Conservation (phyloP, 2,888 invertebrate genomes). For the Eupithecia vulgata region DNA sequence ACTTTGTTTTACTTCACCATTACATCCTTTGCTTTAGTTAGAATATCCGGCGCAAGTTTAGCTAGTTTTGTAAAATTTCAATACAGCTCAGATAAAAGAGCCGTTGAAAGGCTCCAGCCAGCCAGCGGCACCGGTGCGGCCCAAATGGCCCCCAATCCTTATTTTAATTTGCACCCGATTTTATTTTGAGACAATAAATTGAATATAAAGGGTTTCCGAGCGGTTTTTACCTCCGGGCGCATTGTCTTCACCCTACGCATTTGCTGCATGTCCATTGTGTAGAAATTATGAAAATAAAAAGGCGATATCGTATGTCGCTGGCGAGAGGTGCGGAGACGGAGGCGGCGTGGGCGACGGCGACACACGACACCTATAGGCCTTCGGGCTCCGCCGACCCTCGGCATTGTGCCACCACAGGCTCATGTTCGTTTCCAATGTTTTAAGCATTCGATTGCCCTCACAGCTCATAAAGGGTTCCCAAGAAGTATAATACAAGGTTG, state of each 20-base stretch:
- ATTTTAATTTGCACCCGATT: slow-evolving; percentile 84
- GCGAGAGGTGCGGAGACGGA: slow-evolving; percentile 62
- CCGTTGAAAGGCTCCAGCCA: slow-evolving; percentile 54
- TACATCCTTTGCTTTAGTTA: slow-evolving; percentile 35
- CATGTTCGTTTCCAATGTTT: slow-evolving; percentile 81
- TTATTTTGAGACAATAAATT: slow-evolving; percentile 82
- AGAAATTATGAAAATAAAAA: slow-evolving; percentile 82
- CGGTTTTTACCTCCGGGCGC: slow-evolving; percentile 80
- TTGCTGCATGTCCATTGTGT: slow-evolving; percentile 75
- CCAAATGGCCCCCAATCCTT: slow-evolving; percentile 59
- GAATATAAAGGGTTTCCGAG: slow-evolving; percentile 81
- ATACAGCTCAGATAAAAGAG: slow-evolving; percentile 52
- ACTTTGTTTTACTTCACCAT: slow-evolving; percentile 35
- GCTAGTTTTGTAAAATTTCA: slow-evolving; percentile 28
- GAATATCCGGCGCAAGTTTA: slow-evolving; percentile 23
- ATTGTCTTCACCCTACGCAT: slow-evolving; percentile 83
- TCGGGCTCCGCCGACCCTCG: slow-evolving; percentile 44
- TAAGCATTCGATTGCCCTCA: slow-evolving; percentile 83
- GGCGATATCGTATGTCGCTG: slow-evolving; percentile 80
- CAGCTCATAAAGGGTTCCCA: slow-evolving; percentile 79
- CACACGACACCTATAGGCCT: slow-evolving; percentile 64
- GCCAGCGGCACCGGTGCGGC: slow-evolving; percentile 54
- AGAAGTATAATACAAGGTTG: slow-evolving; percentile 72
- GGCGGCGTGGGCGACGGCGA: slow-evolving; percentile 59
- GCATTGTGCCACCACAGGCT: slow-evolving; percentile 58